Evolutionary conservation across 2,113 vertebrate species (phyloP).

Genomic region (Ibidorhyncha struthersii): DNA sequence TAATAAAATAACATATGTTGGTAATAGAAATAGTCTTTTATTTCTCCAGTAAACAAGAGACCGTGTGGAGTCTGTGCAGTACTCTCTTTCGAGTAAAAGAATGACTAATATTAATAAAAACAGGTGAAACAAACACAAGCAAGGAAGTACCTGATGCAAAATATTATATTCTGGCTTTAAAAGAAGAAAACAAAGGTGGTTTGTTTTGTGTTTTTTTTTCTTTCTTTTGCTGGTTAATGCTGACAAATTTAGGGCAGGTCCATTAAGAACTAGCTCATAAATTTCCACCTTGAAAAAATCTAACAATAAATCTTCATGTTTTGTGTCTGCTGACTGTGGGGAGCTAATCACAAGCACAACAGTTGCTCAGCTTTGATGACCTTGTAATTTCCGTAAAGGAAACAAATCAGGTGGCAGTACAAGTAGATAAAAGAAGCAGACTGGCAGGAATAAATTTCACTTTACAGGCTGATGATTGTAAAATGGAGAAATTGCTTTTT

Average conservation of each 20-base stretch:
- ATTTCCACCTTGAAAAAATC: conserved; percentile 53
- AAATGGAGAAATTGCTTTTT: conserved; percentile 10
- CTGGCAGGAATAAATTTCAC: conserved; percentile 21
- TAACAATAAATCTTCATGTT: conserved; percentile 51
- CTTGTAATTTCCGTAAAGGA: conserved; percentile 14
- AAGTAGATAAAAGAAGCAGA: conserved; percentile 8
- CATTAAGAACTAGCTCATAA: conserved; percentile 26
- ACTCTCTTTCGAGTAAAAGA: background rate
- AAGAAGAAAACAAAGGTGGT: background rate
- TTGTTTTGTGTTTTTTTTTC: background rate
- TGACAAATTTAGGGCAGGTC: conserved; percentile 5
- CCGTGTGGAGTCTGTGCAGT: background rate
- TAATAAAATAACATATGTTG: background rate
- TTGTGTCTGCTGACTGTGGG: conserved; percentile 3
- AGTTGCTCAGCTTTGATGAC: conserved; percentile 27
- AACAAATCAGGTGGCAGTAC: background rate
- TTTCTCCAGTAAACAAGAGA: background rate
- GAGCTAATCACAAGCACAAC: conserved; percentile 37
- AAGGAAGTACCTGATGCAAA: background rate
- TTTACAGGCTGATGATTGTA: background rate
- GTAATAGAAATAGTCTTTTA: background rate
- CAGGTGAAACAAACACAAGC: background rate
- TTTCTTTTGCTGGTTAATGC: background rate
- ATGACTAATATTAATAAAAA: background rate
- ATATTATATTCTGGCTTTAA: background rate